Conservation (phyloP, 2,888 invertebrate species). For the Troides oblongomaculatus region DNA sequence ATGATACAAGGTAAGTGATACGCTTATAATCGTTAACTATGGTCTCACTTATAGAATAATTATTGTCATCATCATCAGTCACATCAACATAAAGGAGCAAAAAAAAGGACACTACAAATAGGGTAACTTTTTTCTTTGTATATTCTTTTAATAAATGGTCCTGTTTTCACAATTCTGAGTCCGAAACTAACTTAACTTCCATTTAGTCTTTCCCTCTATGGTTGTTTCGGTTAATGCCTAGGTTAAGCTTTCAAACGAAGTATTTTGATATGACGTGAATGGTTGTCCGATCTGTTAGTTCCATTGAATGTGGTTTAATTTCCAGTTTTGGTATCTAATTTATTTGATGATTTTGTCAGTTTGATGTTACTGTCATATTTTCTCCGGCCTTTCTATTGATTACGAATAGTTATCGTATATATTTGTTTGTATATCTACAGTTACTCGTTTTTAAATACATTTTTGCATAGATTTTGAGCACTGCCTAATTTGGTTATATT, state of each 20-base stretch:
- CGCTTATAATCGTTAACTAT: no score
- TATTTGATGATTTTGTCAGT: not conserved
- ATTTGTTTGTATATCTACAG: not conserved
- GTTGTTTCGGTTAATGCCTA: slow-evolving; percentile 53
- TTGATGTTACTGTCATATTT: not conserved
- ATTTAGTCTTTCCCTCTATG: slow-evolving; percentile 36
- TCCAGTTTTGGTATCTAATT: slow-evolving; percentile 13
- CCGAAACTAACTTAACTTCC: not conserved
- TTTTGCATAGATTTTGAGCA: no score
- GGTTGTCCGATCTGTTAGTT: slow-evolving; percentile 33
- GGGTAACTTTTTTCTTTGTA: no score
- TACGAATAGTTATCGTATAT: not conserved
- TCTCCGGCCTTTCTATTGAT: not conserved
- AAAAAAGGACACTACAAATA: no score
- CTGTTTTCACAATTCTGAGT: no score
- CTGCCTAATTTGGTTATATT: no score
- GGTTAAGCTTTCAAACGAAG: slow-evolving; percentile 47
- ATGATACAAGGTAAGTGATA: no score
- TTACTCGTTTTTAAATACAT: no score
- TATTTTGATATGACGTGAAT: slow-evolving; percentile 48
- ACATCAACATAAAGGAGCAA: no score
- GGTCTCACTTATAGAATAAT: no score
- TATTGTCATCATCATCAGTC: no score
- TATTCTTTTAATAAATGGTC: no score
- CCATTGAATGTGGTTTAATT: slow-evolving; percentile 37